Percentiles rank a stretch among this genome's conserved stretches.
Evolutionary conservation across 2,888 invertebrate species (phyloP).

Genomic region (Branchipolynoe longqiensis): DNA sequence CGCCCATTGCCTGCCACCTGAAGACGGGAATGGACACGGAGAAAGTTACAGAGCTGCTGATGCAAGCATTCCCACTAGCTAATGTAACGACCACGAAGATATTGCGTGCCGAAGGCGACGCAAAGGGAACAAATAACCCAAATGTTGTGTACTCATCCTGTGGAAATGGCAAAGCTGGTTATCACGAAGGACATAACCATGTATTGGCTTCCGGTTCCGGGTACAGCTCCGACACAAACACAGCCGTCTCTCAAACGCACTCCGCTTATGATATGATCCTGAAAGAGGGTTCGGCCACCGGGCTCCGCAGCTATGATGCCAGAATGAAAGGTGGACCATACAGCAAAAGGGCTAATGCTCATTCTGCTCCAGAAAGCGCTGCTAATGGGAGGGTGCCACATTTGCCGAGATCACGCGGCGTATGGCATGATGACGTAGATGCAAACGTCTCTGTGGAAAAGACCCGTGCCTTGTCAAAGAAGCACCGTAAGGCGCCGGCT

Average conservation of each 20-base stretch:
- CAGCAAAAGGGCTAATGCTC: background rate
- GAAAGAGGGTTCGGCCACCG: constrained; percentile 24
- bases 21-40: background rate
- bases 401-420: background rate
- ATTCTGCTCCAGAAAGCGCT: background rate
- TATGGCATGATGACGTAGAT: constrained; percentile 25
- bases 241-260: background rate
- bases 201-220: background rate
- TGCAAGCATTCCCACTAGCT: constrained; percentile 29
- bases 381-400: background rate
- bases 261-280: constrained; percentile 49
- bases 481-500: background rate
- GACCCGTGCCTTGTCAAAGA: background rate
- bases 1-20: constrained; percentile 38
- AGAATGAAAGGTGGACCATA: no score
- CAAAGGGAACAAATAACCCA: no score
- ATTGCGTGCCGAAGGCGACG: background rate
- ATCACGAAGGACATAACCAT: no score
- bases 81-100: background rate
- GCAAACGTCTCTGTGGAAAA: background rate
- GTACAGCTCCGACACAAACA: background rate
- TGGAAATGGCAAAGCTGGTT: background rate
- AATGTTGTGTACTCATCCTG: background rate
- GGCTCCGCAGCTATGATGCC: constrained; percentile 1
- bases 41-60: constrained; percentile 12